Percentiles rank a stretch among this genome's conserved stretches.
These are phyloP conservation scores for Mythimna lalbum DNA, from an alignment of 2,888 invertebrate genomes.

Conservation along the genomic window DNA sequence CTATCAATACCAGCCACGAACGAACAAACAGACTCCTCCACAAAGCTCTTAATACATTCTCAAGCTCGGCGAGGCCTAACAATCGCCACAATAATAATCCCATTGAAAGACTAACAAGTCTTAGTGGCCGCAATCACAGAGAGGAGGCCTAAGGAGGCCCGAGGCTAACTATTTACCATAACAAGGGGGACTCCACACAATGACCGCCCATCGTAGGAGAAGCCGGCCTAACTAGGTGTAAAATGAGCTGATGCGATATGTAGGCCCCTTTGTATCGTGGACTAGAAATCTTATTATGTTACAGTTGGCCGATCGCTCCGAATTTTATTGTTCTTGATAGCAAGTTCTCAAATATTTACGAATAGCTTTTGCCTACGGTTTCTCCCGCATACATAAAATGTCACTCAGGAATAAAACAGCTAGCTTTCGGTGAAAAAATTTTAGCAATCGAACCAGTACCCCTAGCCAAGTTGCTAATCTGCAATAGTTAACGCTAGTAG, in stretches of 20 bases:
- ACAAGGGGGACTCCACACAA: constrained; percentile 77
- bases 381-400: no score
- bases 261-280: constrained; percentile 67
- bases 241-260: constrained; percentile 75
- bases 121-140: constrained; percentile 65
- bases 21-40: constrained; percentile 38
- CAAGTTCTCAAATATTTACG: constrained; percentile 38
- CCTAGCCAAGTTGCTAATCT: no score
- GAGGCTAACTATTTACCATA: constrained; percentile 84
- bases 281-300: constrained; percentile 62
- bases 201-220: constrained; percentile 64
- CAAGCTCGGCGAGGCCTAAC: constrained; percentile 47
- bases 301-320: constrained; percentile 15
- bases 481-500: no score
- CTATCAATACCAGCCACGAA: constrained; percentile 35
- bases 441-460: no score
- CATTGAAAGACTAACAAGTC: constrained; percentile 73
- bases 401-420: no score
- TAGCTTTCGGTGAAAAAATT: no score
- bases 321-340: constrained; percentile 53
- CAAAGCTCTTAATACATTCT: constrained; percentile 46
- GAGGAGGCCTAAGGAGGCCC: constrained; percentile 71
- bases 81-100: constrained; percentile 70
- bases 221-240: constrained; percentile 84
- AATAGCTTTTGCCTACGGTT: constrained; percentile 5